Evolutionary conservation across 2,888 invertebrate species (phyloP).

Genomic region (Acanthosoma haemorrhoidale): DNA sequence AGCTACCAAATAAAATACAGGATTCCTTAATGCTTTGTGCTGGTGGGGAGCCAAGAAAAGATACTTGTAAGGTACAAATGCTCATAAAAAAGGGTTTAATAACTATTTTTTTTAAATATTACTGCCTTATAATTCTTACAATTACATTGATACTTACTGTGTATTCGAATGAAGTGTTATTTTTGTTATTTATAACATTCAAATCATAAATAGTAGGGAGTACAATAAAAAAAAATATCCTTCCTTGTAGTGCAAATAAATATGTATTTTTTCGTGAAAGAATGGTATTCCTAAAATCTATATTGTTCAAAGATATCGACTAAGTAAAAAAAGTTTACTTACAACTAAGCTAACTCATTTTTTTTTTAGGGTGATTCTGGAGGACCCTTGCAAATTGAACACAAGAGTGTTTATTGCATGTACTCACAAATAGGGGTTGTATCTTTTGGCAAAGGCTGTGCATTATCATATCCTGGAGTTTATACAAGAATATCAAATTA

Average conservation of each 20-base stretch:
- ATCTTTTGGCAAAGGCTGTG: constrained; percentile 42
- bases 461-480: constrained; percentile 41
- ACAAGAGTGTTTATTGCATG: constrained; percentile 39
- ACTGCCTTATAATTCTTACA: too few relatives aligned
- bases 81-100: too few relatives aligned
- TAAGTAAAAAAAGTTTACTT: background rate
- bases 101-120: too few relatives aligned
- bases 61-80: constrained; percentile 20
- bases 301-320: too few relatives aligned
- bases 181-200: too few relatives aligned
- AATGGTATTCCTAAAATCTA: too few relatives aligned
- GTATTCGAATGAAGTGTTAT: too few relatives aligned
- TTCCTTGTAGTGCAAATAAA: too few relatives aligned
- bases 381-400: constrained; percentile 40
- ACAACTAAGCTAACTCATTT: background rate
- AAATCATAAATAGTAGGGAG: too few relatives aligned
- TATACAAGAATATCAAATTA: constrained; percentile 42
- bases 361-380: constrained; percentile 42
- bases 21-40: constrained; percentile 17
- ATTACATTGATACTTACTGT: too few relatives aligned
- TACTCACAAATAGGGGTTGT: constrained; percentile 41
- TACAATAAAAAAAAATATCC: too few relatives aligned
- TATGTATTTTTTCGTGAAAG: too few relatives aligned
- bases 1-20: constrained; percentile 2
- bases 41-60: constrained; percentile 6